A percentile compares a stretch with the other conserved stretches of the same genome.
Conservation (phyloP, 2,888 invertebrate genomes). For the Crioceris asparagi region DNA sequence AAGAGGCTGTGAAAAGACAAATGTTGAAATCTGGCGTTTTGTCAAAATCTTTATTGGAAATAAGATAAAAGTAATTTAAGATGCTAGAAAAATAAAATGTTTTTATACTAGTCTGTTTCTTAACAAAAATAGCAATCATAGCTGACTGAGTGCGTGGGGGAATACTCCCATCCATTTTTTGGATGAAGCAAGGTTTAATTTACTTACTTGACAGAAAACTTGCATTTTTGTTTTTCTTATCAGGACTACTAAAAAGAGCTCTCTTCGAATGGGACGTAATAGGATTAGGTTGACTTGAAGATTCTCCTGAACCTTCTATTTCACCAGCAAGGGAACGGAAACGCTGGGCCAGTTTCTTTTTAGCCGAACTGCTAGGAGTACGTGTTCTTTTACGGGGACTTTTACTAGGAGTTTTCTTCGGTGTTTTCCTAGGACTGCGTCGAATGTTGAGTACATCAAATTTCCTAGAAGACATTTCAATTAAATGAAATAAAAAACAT, state of each 20-base stretch:
- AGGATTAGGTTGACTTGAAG: conserved; percentile 10
- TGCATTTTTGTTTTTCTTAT: conserved; percentile 20
- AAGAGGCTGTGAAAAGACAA: conserved; percentile 15
- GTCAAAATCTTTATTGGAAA: no score
- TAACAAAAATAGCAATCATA: no score
- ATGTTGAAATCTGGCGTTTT: no score
- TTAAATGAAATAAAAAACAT: no score
- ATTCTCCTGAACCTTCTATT: conserved; percentile 22
- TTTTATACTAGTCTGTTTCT: no score
- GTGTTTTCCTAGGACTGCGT: conserved; percentile 31
- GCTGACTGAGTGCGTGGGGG: no score
- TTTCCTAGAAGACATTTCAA: conserved; percentile 36
- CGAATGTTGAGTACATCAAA: conserved; percentile 33
- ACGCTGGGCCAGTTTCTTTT: conserved; percentile 42
- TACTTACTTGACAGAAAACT: conserved; percentile 22
- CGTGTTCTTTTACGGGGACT: conserved; percentile 42
- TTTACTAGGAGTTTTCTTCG: conserved; percentile 41
- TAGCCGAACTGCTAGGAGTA: conserved; percentile 52
- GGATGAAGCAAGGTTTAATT: no score
- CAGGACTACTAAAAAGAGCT: conserved; percentile 66
- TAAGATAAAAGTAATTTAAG: no score
- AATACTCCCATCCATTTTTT: no score
- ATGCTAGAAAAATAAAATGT: no score
- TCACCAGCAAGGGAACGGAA: conserved; percentile 27
- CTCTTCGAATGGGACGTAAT: conserved; percentile 42